phyloP scores from a whole-genome alignment of 2,888 invertebrate genomes.

The Sycophila texana region DNA sequence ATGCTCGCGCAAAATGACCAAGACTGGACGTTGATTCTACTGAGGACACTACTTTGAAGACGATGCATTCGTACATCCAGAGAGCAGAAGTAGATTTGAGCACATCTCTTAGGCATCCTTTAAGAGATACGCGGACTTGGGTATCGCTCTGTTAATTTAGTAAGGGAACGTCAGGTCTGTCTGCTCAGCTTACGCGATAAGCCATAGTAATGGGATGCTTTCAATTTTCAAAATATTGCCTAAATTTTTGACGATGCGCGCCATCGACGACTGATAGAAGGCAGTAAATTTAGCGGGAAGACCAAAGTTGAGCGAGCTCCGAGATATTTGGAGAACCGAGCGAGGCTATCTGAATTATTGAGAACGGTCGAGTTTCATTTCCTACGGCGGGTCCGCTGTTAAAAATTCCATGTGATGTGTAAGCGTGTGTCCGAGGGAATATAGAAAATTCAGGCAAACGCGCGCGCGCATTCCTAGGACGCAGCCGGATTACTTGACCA shows the following conservation, averaged over 20 bases:
- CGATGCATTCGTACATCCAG: conserved; percentile 5
- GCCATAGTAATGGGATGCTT: too few relatives aligned
- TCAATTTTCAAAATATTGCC: too few relatives aligned
- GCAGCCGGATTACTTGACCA: conserved; percentile 66
- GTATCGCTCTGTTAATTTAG: too few relatives aligned
- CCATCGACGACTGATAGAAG: too few relatives aligned
- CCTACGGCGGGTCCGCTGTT: conserved; percentile 4
- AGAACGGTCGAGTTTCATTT: conserved; percentile 13
- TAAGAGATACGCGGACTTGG: too few relatives aligned
- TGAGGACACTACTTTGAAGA: neutral
- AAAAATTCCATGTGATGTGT: conserved; percentile 36
- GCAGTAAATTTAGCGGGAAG: too few relatives aligned
- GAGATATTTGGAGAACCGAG: neutral
- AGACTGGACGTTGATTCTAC: too few relatives aligned
- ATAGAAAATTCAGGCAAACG: conserved; percentile 29
- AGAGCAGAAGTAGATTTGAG: neutral
- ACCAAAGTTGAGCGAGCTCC: too few relatives aligned
- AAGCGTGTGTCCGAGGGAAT: neutral
- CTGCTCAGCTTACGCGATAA: too few relatives aligned
- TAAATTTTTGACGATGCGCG: too few relatives aligned
- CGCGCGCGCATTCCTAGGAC: conserved; percentile 35
- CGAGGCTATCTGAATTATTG: conserved; percentile 36
- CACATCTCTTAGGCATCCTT: too few relatives aligned
- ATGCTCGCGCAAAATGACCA: neutral
- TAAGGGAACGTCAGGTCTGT: too few relatives aligned